Conservation (phyloP, 2,113 vertebrate species). For the Carettochelys insculpta region DNA sequence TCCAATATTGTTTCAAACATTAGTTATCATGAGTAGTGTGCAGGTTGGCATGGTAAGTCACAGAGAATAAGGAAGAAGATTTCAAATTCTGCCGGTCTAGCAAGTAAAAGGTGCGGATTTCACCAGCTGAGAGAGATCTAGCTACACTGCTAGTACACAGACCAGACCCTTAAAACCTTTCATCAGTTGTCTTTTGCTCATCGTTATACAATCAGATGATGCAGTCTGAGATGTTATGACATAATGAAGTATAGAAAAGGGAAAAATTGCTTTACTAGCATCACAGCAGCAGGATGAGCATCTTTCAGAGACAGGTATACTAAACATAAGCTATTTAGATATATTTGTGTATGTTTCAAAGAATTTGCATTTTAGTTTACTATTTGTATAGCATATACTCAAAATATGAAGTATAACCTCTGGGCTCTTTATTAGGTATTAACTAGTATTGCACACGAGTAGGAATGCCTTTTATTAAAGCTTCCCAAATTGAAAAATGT, state of each 20-base stretch:
- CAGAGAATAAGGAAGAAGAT: not conserved
- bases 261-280: not conserved
- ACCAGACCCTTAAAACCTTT: not conserved
- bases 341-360: not conserved
- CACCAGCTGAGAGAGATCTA: not conserved
- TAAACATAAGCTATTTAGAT: not conserved
- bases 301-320: not conserved
- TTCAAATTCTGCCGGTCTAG: not conserved
- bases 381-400: not conserved
- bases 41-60: not conserved
- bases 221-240: not conserved
- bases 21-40: not conserved
- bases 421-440: not conserved
- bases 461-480: not conserved
- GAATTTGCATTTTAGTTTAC: not conserved
- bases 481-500: not conserved
- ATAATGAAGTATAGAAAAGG: not conserved
- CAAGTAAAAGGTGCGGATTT: not conserved
- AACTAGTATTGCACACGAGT: not conserved
- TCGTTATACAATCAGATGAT: not conserved
- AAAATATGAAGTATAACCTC: not conserved
- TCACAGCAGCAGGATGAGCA: not conserved
- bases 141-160: not conserved
- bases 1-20: accelerated
- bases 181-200: not conserved